These are phyloP conservation scores for human DNA, from an alignment of 2,113 vertebrate genomes.

Conservation along the genomic window GRCh38 chr14:45032001-45032500, in stretches of 20 bases:
- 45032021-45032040: no score
- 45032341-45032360: conserved; percentile 87
- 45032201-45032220: conserved; percentile 18
- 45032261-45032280: conserved; percentile 70
- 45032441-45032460: conserved; percentile 5
- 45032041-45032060: no score
- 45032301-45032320: conserved; percentile 86
- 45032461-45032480: background rate
- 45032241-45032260: conserved; percentile 81
- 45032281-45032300: conserved; percentile 85
- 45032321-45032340: conserved; percentile 89
- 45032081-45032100: no score
- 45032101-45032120: no score
- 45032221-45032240: conserved; percentile 84
- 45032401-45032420: background rate
- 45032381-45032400: conserved; percentile 51
- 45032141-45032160: no score
- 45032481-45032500: conserved; percentile 17
- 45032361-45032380: conserved; percentile 93
- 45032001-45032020: no score
- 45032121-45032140: no score
- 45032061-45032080: no score
- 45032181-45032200: background rate
- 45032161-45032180: no score
- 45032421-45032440: background rate